phyloP scores from a whole-genome alignment of 1,140 invertebrate species.

The Nylanderia fulva region DNA sequence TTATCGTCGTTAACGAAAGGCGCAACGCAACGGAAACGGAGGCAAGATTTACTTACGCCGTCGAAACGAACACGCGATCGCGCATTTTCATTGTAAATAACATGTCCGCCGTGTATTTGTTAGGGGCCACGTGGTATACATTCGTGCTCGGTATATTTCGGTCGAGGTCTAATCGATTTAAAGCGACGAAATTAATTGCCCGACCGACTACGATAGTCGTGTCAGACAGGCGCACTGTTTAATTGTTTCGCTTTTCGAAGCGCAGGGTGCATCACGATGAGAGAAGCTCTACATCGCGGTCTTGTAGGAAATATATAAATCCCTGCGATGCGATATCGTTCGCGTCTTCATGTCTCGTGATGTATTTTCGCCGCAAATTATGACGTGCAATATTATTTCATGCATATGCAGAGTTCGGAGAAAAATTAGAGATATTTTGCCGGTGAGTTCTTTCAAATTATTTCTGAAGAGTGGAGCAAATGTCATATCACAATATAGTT shows the following conservation, averaged over 20 bases:
- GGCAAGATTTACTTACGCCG: constrained; percentile 40
- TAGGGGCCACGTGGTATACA: constrained; percentile 9
- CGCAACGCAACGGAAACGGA: constrained; percentile 38
- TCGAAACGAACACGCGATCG: constrained; percentile 52
- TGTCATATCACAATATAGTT: not conserved
- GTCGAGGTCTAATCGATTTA: constrained; percentile 57
- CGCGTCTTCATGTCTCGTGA: not conserved
- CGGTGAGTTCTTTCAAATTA: not conserved
- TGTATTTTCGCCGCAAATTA: not conserved
- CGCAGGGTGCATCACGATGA: constrained; percentile 31
- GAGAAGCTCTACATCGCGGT: constrained; percentile 25
- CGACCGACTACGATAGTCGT: constrained; percentile 42
- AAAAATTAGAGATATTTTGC: not conserved
- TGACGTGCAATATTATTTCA: not conserved
- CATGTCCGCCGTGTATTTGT: constrained; percentile 34
- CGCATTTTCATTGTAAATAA: constrained; percentile 60
- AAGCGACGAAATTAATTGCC: constrained; percentile 49
- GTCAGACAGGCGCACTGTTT: not conserved
- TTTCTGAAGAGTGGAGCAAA: not conserved
- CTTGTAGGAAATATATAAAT: not conserved
- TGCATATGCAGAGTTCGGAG: not conserved
- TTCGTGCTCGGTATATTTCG: constrained; percentile 43
- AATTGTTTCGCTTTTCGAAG: constrained; percentile 35
- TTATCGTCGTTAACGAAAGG: constrained; percentile 61
- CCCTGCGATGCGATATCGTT: not conserved